Percentiles rank a stretch among this genome's conserved stretches.
Conservation (phyloP, 2,888 invertebrate species). For the Schrankia costaestrigalis region DNA sequence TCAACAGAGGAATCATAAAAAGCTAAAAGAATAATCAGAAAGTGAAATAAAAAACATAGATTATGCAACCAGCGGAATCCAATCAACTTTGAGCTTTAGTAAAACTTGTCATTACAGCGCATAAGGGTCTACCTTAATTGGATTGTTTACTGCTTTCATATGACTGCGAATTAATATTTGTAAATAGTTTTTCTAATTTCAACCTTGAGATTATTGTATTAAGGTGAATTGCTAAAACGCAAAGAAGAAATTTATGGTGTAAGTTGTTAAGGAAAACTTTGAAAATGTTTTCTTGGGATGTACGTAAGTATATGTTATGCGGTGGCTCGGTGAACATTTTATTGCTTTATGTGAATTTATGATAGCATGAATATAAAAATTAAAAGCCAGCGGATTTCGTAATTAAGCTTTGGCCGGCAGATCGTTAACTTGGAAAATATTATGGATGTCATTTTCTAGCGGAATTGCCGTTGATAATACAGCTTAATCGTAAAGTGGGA, state of each 20-base stretch:
- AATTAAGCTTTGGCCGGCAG: no score
- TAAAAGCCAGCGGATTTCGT: no score
- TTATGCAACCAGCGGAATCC: constrained; percentile 6
- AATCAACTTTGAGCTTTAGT: constrained; percentile 16
- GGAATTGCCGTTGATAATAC: no score
- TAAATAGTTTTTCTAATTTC: constrained; percentile 7
- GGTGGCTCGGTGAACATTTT: no score
- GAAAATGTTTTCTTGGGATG: constrained; percentile 22
- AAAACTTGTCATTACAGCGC: constrained; percentile 4
- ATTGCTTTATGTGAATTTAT: no score
- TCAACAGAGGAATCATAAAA: constrained; percentile 14
- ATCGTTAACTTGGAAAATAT: no score
- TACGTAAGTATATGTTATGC: constrained; percentile 28
- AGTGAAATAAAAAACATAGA: constrained; percentile 22
- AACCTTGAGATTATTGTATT: constrained; percentile 10
- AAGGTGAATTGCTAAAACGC: constrained; percentile 6
- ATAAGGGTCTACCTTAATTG: constrained; percentile 19
- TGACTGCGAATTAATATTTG: constrained; percentile 10
- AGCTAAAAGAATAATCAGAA: constrained; percentile 22
- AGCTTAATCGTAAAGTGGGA: no score
- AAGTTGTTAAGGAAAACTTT: constrained; percentile 25
- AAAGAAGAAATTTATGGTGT: background rate
- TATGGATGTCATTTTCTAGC: no score
- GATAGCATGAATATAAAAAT: no score
- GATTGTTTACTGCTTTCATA: constrained; percentile 15